Percentiles rank a stretch among this genome's conserved stretches.
phyloP scores from a whole-genome alignment of 2,888 invertebrate species.

The Nephrotoma guestfalica region DNA sequence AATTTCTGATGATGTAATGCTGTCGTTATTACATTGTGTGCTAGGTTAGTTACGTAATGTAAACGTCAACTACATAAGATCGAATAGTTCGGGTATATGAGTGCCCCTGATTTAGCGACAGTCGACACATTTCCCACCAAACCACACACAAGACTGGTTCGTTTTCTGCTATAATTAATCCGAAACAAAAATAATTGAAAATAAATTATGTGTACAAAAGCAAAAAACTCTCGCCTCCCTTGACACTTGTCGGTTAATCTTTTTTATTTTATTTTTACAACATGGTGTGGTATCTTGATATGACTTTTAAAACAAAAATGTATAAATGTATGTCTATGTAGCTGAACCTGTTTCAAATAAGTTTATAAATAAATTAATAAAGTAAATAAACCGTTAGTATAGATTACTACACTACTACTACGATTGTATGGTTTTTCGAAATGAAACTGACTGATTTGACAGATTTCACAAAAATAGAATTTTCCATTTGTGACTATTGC shows the following conservation, averaged over 20 bases:
- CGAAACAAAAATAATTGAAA: not conserved
- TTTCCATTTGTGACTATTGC: not conserved
- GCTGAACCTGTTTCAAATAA: not conserved
- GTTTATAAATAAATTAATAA: not conserved
- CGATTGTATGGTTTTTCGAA: not conserved
- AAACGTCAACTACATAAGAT: too few species aligned
- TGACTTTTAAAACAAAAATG: not conserved
- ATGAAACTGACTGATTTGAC: not conserved
- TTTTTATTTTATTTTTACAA: not conserved
- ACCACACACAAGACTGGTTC: not conserved
- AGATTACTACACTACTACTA: not conserved
- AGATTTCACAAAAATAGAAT: not conserved
- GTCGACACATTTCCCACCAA: not conserved
- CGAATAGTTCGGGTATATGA: too few species aligned
- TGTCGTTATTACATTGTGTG: too few species aligned
- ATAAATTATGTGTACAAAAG: not conserved
- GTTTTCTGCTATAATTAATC: not conserved
- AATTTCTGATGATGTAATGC: too few species aligned
- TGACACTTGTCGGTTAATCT: not conserved
- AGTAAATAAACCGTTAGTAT: not conserved
- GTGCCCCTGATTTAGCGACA: too few species aligned
- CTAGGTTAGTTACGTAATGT: too few species aligned
- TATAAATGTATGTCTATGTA: not conserved
- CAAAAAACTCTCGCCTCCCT: not conserved
- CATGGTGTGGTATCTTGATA: not conserved